Conservation (phyloP, 2,113 vertebrate genomes). For the Aramus guarauna region DNA sequence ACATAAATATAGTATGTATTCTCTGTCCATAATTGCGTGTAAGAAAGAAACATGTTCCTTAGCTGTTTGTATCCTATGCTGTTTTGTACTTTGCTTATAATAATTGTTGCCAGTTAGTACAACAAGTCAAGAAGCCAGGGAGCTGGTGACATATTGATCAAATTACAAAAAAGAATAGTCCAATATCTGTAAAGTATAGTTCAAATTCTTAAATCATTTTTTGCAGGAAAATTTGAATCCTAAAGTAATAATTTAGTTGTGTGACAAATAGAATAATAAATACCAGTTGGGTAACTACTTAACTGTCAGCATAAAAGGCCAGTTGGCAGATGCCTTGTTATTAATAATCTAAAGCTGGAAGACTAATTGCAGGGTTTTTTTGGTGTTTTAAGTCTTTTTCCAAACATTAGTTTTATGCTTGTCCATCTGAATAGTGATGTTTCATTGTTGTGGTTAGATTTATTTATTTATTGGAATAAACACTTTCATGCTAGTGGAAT, state of each 20-base stretch:
- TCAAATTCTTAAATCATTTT: not conserved
- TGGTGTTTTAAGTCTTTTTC: not conserved
- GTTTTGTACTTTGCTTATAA: not conserved
- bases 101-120: not conserved
- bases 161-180: not conserved
- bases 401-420: not conserved
- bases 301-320: not conserved
- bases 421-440: not conserved
- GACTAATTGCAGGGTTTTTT: not conserved
- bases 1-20: not conserved
- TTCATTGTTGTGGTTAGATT: not conserved
- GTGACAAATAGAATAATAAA: not conserved
- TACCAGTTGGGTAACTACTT: not conserved
- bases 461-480: not conserved
- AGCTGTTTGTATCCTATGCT: not conserved
- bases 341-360: not conserved
- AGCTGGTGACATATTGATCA: not conserved
- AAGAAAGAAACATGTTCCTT: not conserved
- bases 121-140: not conserved
- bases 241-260: not conserved
- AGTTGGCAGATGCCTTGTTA: not conserved
- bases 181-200: not conserved
- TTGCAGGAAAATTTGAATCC: not conserved
- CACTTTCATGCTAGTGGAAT: not conserved
- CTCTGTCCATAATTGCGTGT: not conserved